A percentile compares a stretch with the other conserved stretches of the same genome.
Evolutionary conservation across 2,888 invertebrate genomes (phyloP).

Genomic region (Drosophila melanocephala): DNA sequence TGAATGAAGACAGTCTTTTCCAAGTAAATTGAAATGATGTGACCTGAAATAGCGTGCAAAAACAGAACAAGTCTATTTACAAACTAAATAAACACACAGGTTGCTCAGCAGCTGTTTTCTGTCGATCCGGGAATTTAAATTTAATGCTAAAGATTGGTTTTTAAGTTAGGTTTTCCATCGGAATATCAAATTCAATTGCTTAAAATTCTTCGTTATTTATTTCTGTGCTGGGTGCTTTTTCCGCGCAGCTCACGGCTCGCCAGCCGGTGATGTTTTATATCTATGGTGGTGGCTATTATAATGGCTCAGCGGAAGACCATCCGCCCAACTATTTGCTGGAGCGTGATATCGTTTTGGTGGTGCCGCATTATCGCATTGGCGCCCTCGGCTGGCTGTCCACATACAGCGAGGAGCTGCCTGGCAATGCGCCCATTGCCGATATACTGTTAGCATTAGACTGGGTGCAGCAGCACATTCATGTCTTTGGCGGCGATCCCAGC

Average conservation of each 20-base stretch:
- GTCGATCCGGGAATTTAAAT: neutral
- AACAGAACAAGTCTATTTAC: neutral
- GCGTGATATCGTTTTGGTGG: constrained; percentile 86
- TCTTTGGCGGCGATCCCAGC: constrained; percentile 86
- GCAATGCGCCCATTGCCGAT: constrained; percentile 87
- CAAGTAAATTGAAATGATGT: neutral
- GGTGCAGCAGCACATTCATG: constrained; percentile 86
- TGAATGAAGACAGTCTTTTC: neutral
- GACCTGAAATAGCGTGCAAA: neutral
- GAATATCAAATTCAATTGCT: neutral
- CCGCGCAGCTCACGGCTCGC: constrained; percentile 67
- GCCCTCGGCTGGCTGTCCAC: constrained; percentile 87
- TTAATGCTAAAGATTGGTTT: neutral
- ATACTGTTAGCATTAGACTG: constrained; percentile 86
- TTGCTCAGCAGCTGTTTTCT: neutral
- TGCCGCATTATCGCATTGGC: constrained; percentile 86
- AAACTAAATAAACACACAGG: neutral
- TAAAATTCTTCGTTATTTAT: neutral
- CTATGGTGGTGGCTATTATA: constrained; percentile 85
- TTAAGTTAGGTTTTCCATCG: neutral
- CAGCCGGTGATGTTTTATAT: constrained; percentile 86
- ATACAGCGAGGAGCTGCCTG: constrained; percentile 86
- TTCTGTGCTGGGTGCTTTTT: neutral
- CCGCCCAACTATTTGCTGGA: constrained; percentile 85
- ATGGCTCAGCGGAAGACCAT: constrained; percentile 83